A percentile compares a stretch with the other conserved stretches of the same genome.
phyloP scores from a whole-genome alignment of 1,140 invertebrate species.

The Lasioglossum baleicum region DNA sequence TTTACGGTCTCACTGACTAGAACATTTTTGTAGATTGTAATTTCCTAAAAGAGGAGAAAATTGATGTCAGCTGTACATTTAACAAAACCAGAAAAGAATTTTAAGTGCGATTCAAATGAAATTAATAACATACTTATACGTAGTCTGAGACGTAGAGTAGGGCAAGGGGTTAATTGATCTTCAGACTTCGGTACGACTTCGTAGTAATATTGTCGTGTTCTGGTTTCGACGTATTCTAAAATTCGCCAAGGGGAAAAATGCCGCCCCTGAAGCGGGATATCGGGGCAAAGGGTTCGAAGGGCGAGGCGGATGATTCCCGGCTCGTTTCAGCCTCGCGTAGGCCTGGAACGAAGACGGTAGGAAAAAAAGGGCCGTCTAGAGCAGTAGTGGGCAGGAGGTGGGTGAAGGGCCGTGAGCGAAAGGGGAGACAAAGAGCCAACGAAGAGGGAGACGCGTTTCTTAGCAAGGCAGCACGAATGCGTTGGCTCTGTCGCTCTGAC shows the following conservation, averaged over 20 bases:
- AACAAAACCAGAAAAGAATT: no score
- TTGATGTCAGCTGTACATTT: no score
- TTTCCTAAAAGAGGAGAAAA: no score
- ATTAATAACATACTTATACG: no score
- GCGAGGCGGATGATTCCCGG: constrained; percentile 35
- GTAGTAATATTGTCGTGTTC: no score
- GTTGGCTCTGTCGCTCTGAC: constrained; percentile 57
- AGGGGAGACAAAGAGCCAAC: constrained; percentile 58
- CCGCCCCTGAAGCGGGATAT: constrained; percentile 25
- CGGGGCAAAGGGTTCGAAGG: constrained; percentile 35
- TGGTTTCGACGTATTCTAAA: no score
- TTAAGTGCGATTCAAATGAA: no score
- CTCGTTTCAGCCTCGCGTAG: constrained; percentile 28
- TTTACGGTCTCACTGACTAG: no score
- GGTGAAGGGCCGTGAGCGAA: constrained; percentile 40
- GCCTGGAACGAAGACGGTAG: constrained; percentile 18
- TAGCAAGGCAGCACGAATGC: constrained; percentile 21
- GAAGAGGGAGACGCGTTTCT: constrained; percentile 58
- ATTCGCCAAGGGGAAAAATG: constrained; percentile 12
- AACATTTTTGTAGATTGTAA: no score
- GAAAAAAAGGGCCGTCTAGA: constrained; percentile 35
- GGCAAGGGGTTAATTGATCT: no score
- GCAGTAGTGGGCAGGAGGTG: constrained; percentile 20
- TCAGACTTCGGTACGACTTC: no score
- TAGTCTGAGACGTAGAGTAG: no score